phyloP scores from a whole-genome alignment of 2,113 vertebrate genomes.

The Mohoua ochrocephala region DNA sequence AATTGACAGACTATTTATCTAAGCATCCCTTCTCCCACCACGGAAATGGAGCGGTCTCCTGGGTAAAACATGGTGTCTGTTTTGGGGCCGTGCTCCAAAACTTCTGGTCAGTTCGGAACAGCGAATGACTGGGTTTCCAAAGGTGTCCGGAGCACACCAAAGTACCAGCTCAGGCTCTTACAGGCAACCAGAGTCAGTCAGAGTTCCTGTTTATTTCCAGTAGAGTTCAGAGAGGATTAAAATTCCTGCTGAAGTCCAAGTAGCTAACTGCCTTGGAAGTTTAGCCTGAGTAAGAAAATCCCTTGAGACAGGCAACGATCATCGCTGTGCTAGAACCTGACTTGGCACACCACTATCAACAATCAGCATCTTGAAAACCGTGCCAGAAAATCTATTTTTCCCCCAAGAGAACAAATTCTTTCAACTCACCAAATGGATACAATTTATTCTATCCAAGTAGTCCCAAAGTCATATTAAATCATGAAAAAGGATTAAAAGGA shows the following conservation, averaged over 20 bases:
- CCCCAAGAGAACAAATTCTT: neutral
- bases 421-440: neutral
- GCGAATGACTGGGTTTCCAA: neutral
- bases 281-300: neutral
- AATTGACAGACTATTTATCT: slow-evolving; percentile 17
- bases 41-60: neutral
- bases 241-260: neutral
- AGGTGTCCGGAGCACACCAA: neutral
- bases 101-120: neutral
- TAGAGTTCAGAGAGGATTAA: neutral
- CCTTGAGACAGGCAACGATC: neutral
- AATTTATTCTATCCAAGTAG: neutral
- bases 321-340: neutral
- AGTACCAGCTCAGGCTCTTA: neutral
- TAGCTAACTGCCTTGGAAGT: neutral
- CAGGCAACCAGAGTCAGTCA: neutral
- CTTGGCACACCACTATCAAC: neutral
- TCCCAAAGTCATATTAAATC: neutral
- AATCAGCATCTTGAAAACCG: neutral
- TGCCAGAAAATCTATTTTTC: neutral
- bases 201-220: neutral
- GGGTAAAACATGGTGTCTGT: neutral
- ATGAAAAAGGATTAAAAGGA: neutral
- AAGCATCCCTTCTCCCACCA: neutral
- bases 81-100: neutral